Evolutionary conservation across 2,888 invertebrate genomes (phyloP).

Genomic region (Rotaria macrura): DNA sequence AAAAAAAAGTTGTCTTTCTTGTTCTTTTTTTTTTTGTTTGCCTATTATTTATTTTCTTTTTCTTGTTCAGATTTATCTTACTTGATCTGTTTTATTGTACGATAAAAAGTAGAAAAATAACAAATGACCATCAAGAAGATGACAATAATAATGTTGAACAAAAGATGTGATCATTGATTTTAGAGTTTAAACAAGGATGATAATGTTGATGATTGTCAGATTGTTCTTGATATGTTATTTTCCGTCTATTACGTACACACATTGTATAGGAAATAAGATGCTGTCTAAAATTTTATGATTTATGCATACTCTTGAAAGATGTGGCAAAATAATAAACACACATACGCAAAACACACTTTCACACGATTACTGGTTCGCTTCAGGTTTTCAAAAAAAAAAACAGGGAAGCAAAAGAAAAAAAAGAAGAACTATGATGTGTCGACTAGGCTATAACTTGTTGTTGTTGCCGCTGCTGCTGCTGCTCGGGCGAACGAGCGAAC

Average conservation of each 20-base stretch:
- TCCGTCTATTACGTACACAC: not conserved
- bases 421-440: not conserved
- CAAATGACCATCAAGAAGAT: not conserved
- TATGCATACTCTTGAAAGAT: not conserved
- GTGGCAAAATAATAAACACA: not conserved
- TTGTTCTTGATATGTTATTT: not conserved
- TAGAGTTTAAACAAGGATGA: not conserved
- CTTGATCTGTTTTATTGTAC: not conserved
- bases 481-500: not conserved
- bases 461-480: too few species aligned
- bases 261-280: not conserved
- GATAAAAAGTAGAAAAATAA: not conserved
- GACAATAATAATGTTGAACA: not conserved
- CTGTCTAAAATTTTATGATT: not conserved
- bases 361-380: not conserved
- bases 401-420: not conserved
- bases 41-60: not conserved
- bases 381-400: not conserved
- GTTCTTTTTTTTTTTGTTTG: not conserved
- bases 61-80: not conserved
- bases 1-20: too few species aligned
- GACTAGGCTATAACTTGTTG: not conserved
- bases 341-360: not conserved
- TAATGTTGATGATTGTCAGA: not conserved
- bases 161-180: not conserved